phyloP scores from a whole-genome alignment of 1,140 invertebrate species.

The Scaptodrosophila lebanonensis region DNA sequence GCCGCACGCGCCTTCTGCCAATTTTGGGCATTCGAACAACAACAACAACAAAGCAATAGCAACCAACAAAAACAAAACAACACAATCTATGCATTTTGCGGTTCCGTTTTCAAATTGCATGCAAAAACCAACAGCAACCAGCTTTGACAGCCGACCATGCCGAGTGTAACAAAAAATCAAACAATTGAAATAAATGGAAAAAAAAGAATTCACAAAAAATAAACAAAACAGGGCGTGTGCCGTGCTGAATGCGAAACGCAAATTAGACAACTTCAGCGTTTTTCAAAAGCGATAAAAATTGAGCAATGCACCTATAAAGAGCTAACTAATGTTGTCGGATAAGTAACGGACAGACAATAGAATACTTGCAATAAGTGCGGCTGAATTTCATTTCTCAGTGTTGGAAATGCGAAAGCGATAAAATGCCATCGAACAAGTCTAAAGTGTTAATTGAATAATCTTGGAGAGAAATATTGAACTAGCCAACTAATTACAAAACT shows the following conservation, averaged over 20 bases:
- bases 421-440: too few relatives aligned
- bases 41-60: background rate
- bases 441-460: too few relatives aligned
- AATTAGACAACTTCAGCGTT: conserved; percentile 26
- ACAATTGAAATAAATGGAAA: conserved; percentile 19
- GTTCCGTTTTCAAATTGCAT: conserved; percentile 24
- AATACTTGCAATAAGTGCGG: too few relatives aligned
- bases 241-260: conserved; percentile 14
- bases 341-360: too few relatives aligned
- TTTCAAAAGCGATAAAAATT: background rate
- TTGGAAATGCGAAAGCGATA: too few relatives aligned
- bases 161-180: conserved; percentile 29
- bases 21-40: conserved; percentile 8
- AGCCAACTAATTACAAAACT: too few relatives aligned
- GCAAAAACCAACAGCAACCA: conserved; percentile 2
- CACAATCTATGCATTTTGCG: conserved; percentile 36
- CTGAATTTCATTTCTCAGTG: too few relatives aligned
- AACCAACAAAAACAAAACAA: conserved; percentile 21
- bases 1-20: too few relatives aligned
- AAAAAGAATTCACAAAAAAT: background rate
- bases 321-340: too few relatives aligned
- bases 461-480: too few relatives aligned
- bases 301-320: too few relatives aligned
- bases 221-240: conserved; percentile 25
- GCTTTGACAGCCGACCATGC: conserved; percentile 18